Conservation (phyloP, 2,113 vertebrate genomes). For the Hylia prasina region DNA sequence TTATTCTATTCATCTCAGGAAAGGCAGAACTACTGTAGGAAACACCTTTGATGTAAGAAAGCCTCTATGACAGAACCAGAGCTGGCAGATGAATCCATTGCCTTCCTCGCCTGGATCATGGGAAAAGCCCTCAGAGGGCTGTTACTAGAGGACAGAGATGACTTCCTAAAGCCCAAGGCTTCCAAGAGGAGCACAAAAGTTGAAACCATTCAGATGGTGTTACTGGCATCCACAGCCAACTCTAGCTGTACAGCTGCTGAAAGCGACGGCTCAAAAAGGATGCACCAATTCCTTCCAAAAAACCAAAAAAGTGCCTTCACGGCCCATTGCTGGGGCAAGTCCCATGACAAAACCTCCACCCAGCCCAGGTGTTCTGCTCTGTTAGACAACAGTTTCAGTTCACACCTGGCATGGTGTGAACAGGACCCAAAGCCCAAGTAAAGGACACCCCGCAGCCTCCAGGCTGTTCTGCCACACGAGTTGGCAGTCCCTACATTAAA, state of each 20-base stretch:
- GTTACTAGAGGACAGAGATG: neutral
- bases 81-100: neutral
- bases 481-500: neutral
- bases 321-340: neutral
- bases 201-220: neutral
- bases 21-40: neutral
- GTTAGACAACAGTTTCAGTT: neutral
- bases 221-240: neutral
- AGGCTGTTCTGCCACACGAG: neutral
- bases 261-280: accelerated
- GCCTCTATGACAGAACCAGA: accelerated
- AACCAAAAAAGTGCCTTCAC: neutral
- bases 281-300: neutral
- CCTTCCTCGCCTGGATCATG: neutral
- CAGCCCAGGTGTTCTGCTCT: neutral
- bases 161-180: neutral
- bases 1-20: neutral
- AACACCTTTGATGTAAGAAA: neutral
- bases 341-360: neutral
- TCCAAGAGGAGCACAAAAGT: neutral
- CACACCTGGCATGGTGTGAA: neutral
- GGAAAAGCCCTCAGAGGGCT: neutral
- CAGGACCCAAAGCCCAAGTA: neutral
- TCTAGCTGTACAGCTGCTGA: neutral
- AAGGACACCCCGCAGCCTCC: neutral